phyloP scores from a whole-genome alignment of 2,797 vertebrate genomes.

The Scomberomorus guttatus region DNA sequence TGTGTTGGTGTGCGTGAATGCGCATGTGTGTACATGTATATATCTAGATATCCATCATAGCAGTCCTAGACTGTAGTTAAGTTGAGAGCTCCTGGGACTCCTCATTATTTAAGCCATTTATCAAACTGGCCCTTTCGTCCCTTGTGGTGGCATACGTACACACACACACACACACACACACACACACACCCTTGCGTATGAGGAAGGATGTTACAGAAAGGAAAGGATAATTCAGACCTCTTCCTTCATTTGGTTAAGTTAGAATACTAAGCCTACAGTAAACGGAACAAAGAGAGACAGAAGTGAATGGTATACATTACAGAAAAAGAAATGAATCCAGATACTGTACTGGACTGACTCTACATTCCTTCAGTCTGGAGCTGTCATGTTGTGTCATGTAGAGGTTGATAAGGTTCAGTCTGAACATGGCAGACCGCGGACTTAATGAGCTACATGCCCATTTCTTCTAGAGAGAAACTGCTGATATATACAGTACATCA shows the following conservation, averaged over 20 bases:
- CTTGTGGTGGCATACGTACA: constrained; percentile 44
- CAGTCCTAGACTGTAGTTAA: constrained; percentile 85
- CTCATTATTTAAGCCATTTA: constrained; percentile 91
- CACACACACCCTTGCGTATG: constrained; percentile 1
- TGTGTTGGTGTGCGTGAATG: neutral
- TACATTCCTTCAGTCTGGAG: constrained; percentile 40
- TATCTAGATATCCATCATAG: constrained; percentile 65
- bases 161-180: constrained; percentile 4
- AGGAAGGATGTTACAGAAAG: constrained; percentile 38
- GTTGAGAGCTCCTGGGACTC: constrained; percentile 84
- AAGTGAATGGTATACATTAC: constrained; percentile 1
- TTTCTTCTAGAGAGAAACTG: constrained; percentile 59
- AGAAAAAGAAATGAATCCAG: constrained; percentile 17
- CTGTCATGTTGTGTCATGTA: constrained; percentile 70
- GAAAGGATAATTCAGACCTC: constrained; percentile 36
- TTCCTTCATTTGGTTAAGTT: constrained; percentile 21
- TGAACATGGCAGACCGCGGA: constrained; percentile 72
- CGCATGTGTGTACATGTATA: constrained; percentile 32
- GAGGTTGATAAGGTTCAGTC: constrained; percentile 71
- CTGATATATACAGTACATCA: constrained; percentile 64
- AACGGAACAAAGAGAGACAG: constrained; percentile 42
- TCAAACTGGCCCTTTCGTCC: constrained; percentile 82
- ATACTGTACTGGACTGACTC: constrained; percentile 3
- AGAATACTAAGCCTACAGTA: constrained; percentile 26
- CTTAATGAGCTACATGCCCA: constrained; percentile 69